These are phyloP conservation scores for Tuta absoluta DNA, from an alignment of 2,888 invertebrate genomes.

Conservation along the genomic window DNA sequence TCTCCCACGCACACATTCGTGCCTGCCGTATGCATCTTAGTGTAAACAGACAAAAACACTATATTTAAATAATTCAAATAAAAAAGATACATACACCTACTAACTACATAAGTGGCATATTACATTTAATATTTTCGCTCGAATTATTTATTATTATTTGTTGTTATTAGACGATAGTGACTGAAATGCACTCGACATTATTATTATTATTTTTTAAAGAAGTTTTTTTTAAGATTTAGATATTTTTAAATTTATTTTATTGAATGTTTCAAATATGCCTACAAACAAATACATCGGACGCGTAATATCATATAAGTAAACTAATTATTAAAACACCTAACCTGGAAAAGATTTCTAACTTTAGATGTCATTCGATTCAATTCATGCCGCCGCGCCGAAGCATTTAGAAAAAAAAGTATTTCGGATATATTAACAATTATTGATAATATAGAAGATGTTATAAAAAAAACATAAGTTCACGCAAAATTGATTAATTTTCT, in stretches of 20 bases:
- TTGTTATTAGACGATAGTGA: constrained; percentile 37
- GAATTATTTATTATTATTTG: constrained; percentile 45
- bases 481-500: constrained; percentile 35
- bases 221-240: constrained; percentile 5
- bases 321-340: constrained; percentile 43
- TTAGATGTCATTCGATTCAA: constrained; percentile 28
- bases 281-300: constrained; percentile 32
- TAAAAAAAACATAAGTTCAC: constrained; percentile 39
- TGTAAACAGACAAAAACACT: constrained; percentile 65
- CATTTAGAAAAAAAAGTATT: constrained; percentile 47
- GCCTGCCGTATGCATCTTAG: constrained; percentile 53
- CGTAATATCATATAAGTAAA: constrained; percentile 44
- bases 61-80: constrained; percentile 67
- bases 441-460: constrained; percentile 48
- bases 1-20: constrained; percentile 49
- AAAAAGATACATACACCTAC: constrained; percentile 71
- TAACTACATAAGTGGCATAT: constrained; percentile 70
- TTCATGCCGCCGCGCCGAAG: constrained; percentile 36
- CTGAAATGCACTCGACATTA: constrained; percentile 36
- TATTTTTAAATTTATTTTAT: constrained; percentile 19
- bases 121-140: constrained; percentile 42
- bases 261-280: constrained; percentile 13
- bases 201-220: constrained; percentile 10
- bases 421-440: not conserved
- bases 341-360: constrained; percentile 29